phyloP scores from a whole-genome alignment of 2,888 invertebrate genomes.

The Sepiola atlantica region DNA sequence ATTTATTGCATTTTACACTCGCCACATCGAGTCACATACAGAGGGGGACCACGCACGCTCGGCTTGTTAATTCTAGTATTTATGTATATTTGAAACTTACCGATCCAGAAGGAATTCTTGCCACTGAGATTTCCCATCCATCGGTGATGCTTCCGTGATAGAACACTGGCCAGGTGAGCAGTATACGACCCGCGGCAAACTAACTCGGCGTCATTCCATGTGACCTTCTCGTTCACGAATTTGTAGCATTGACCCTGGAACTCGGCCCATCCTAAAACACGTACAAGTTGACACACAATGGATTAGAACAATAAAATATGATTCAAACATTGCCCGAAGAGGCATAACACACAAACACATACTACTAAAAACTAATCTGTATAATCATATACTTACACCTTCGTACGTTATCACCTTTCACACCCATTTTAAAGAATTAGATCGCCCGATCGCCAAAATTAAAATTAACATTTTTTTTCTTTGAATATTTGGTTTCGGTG shows the following conservation, averaged over 20 bases:
- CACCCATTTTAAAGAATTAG: no score
- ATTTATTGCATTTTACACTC: no score
- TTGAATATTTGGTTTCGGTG: no score
- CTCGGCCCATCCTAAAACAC: constrained; percentile 64
- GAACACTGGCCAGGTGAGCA: constrained; percentile 68
- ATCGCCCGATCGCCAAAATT: no score
- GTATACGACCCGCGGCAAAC: constrained; percentile 64
- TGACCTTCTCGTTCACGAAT: constrained; percentile 63
- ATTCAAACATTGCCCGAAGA: no score
- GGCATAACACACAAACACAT: not conserved
- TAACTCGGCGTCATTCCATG: constrained; percentile 70
- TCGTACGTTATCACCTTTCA: no score
- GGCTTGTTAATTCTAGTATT: no score
- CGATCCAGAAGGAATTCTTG: constrained; percentile 71
- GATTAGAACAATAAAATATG: not conserved
- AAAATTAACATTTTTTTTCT: no score
- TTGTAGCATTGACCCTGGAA: constrained; percentile 70
- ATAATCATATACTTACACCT: not conserved
- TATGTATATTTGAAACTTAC: constrained; percentile 56
- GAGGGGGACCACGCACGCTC: no score
- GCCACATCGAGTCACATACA: no score
- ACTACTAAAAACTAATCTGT: not conserved
- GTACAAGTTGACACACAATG: not conserved
- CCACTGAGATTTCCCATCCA: constrained; percentile 66
- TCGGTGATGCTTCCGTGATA: constrained; percentile 63